A percentile compares a stretch with the other conserved stretches of the same genome.
Evolutionary conservation across 2,797 vertebrate genomes (phyloP).

Genomic region (Microctenopoma steveboyesi): DNA sequence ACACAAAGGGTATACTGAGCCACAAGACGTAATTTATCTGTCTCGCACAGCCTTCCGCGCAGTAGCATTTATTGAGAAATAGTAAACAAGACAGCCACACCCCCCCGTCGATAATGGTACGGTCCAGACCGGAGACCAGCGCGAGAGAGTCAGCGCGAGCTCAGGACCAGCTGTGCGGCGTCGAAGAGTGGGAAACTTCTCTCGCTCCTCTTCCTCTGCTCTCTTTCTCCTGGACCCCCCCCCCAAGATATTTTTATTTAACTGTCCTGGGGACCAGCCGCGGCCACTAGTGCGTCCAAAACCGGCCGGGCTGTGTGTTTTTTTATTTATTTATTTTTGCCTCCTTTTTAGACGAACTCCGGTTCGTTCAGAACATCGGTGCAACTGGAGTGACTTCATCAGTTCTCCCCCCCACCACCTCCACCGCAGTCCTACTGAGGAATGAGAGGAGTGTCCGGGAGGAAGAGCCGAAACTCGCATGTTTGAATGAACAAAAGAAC

Average conservation of each 20-base stretch:
- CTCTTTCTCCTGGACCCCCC: conserved; percentile 26
- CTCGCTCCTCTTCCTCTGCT: conserved; percentile 30
- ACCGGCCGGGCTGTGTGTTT: conserved; percentile 3
- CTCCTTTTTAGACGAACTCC: not conserved
- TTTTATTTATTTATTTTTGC: not conserved
- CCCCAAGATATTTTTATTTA: conserved; percentile 10
- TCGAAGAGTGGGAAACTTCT: conserved; percentile 58
- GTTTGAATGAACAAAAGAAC: conserved; percentile 78
- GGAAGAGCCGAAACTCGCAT: conserved; percentile 67
- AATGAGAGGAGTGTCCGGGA: conserved; percentile 77
- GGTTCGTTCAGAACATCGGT: conserved; percentile 39
- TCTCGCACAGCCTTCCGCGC: fast-evolving
- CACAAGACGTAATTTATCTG: fast-evolving
- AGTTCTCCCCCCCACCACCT: conserved; percentile 47
- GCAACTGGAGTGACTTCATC: conserved; percentile 63
- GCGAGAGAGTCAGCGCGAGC: conserved; percentile 46
- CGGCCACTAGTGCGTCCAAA: not conserved
- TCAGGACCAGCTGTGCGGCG: conserved; percentile 78
- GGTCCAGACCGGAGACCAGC: conserved; percentile 59
- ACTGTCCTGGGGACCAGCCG: not conserved
- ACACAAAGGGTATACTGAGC: fast-evolving
- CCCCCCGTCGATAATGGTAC: conserved; percentile 67
- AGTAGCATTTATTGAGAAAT: not conserved
- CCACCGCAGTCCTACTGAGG: conserved; percentile 60
- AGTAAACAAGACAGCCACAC: fast-evolving